Conservation (phyloP, 2,888 invertebrate species). For the Drosophila maculinotata region DNA sequence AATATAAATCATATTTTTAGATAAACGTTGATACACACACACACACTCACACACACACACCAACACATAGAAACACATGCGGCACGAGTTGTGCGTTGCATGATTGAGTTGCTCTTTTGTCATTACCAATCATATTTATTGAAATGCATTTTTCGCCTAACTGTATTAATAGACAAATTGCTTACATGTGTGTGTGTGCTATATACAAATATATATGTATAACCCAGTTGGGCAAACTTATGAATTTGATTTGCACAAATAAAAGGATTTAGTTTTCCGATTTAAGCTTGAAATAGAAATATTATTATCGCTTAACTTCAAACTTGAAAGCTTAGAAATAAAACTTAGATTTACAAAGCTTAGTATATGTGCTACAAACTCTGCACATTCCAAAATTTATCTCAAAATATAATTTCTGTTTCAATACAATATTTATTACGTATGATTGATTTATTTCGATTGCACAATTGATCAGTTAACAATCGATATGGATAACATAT, state of each 20-base stretch:
- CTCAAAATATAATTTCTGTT: no score
- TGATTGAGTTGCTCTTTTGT: constrained; percentile 60
- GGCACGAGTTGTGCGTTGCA: constrained; percentile 22
- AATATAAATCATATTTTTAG: constrained; percentile 79
- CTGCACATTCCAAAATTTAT: no score
- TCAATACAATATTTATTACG: not conserved
- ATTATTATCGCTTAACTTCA: no score
- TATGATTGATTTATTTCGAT: not conserved
- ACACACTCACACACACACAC: constrained; percentile 11
- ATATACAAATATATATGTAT: not conserved
- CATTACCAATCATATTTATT: constrained; percentile 37
- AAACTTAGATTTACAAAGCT: no score
- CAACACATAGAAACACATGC: not conserved
- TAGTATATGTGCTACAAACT: no score
- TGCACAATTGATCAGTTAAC: not conserved
- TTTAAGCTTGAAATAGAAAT: no score
- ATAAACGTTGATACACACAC: constrained; percentile 65
- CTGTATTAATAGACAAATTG: not conserved
- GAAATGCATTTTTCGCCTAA: constrained; percentile 26
- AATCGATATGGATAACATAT: constrained; percentile 14
- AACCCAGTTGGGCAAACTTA: constrained; percentile 1
- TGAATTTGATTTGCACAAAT: no score
- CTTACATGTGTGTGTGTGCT: not conserved
- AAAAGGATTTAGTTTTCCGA: no score
- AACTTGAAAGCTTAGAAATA: no score